Conservation (phyloP, 2,888 invertebrate species). For the Dolichomitus sp. region DNA sequence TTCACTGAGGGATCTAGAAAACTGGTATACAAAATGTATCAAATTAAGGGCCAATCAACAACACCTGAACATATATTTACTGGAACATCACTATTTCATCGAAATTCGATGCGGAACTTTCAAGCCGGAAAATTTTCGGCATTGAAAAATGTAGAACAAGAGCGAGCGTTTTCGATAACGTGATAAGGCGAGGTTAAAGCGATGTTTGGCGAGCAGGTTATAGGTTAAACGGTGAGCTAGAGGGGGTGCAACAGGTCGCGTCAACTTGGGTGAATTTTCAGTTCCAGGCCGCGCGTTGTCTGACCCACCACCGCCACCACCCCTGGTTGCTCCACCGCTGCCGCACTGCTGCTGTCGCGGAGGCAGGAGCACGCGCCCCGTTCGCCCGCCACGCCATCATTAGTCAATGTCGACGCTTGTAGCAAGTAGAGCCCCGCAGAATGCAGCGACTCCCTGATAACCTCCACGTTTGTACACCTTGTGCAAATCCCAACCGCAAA, state of each 20-base stretch:
- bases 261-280: constrained; percentile 86
- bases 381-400: constrained; percentile 84
- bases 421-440: constrained; percentile 81
- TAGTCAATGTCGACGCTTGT: constrained; percentile 86
- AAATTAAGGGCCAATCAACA: not conserved
- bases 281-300: constrained; percentile 84
- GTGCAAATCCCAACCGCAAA: constrained; percentile 76
- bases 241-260: constrained; percentile 86
- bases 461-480: constrained; percentile 77
- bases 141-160: constrained; percentile 61
- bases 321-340: constrained; percentile 69
- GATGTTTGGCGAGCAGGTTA: constrained; percentile 86
- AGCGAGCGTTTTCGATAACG: constrained; percentile 83
- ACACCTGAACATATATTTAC: not conserved
- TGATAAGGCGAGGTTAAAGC: constrained; percentile 86
- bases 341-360: constrained; percentile 64
- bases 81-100: not conserved
- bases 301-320: constrained; percentile 78
- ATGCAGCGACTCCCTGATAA: constrained; percentile 83
- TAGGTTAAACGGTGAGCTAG: constrained; percentile 86
- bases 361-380: constrained; percentile 68
- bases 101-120: constrained; percentile 61
- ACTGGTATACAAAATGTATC: not conserved
- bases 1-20: too few relatives aligned
- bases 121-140: constrained; percentile 32